Percentiles rank a stretch among this genome's conserved stretches.
phyloP scores from a whole-genome alignment of 92 coral and sea anemone genomes.

The Bergia puertoricense region DNA sequence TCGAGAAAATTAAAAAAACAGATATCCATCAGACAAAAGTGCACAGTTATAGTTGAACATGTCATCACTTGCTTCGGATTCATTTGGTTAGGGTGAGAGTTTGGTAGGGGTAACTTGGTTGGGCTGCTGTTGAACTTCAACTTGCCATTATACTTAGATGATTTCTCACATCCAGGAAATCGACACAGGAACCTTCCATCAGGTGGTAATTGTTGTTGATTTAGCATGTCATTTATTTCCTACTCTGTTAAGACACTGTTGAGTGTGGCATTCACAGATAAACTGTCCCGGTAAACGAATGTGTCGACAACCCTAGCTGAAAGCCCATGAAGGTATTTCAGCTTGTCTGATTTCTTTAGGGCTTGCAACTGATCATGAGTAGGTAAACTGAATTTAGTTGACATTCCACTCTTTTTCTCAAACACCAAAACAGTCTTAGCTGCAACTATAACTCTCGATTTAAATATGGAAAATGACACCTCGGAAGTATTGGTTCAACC shows the following conservation, averaged over 20 bases:
- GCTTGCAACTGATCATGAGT: neutral
- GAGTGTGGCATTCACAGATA: conserved; percentile 31
- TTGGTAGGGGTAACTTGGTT: too few relatives aligned
- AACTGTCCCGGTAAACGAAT: conserved; percentile 46
- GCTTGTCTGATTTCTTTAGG: conserved; percentile 48
- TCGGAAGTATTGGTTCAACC: too few relatives aligned
- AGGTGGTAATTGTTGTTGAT: conserved; percentile 54
- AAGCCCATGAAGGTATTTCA: conserved; percentile 47
- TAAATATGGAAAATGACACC: too few relatives aligned
- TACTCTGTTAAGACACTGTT: conserved; percentile 50
- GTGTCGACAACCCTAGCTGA: conserved; percentile 59
- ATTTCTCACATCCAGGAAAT: too few relatives aligned
- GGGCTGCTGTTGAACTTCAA: conserved; percentile 28
- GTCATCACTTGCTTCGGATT: too few relatives aligned
- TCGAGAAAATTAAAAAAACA: conserved; percentile 58
- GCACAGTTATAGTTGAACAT: too few relatives aligned
- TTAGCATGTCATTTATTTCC: conserved; percentile 36
- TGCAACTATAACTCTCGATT: conserved; percentile 59
- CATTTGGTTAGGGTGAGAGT: too few relatives aligned
- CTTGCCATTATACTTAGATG: conserved; percentile 66
- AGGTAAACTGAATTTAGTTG: too few relatives aligned
- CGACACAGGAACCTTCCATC: too few relatives aligned
- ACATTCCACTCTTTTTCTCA: conserved; percentile 43
- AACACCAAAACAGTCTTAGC: conserved; percentile 60
- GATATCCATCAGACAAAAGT: conserved; percentile 49